Percentiles rank a stretch among this genome's conserved stretches.
phyloP scores from a whole-genome alignment of 2,113 vertebrate species.

The Bombycilla garrulus region DNA sequence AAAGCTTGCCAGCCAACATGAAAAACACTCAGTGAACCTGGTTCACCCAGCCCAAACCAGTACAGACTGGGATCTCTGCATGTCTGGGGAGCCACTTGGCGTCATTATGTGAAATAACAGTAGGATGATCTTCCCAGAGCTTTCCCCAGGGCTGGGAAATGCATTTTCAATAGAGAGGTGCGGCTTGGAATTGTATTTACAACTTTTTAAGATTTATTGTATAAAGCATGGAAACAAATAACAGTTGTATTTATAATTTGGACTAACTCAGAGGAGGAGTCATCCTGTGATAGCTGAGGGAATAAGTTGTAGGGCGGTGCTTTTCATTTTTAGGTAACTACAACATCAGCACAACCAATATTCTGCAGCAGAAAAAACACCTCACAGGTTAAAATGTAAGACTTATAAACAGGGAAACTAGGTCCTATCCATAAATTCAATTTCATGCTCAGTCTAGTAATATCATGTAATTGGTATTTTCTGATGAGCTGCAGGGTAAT shows the following conservation, averaged over 20 bases:
- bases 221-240: background rate
- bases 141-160: background rate
- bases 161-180: background rate
- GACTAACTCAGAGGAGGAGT: background rate
- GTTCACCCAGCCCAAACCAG: background rate
- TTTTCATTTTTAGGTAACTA: background rate
- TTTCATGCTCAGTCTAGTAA: background rate
- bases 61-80: background rate
- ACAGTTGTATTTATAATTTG: background rate
- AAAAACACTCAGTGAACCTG: background rate
- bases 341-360: background rate
- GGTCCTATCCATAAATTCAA: background rate
- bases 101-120: background rate
- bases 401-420: background rate
- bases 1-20: background rate
- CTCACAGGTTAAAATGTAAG: background rate
- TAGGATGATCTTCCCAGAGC: background rate
- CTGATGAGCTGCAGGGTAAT: background rate
- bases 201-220: background rate
- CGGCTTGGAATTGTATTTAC: background rate
- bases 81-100: background rate
- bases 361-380: background rate
- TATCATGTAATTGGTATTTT: background rate
- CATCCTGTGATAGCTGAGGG: background rate
- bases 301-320: background rate